phyloP scores from a whole-genome alignment of 2,888 invertebrate genomes.

The Drosophila seclusa region DNA sequence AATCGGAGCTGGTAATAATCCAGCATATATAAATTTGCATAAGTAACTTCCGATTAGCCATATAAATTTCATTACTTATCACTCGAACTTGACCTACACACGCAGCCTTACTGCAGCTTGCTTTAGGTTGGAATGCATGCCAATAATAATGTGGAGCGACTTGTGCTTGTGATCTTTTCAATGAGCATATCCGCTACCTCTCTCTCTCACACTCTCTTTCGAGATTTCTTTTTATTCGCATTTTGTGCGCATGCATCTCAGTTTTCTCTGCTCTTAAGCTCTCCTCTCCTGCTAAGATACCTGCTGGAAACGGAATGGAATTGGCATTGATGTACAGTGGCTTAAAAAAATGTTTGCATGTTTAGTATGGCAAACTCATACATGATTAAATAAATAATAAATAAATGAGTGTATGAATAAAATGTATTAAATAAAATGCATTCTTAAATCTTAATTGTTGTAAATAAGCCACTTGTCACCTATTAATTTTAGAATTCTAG shows the following conservation, averaged over 20 bases:
- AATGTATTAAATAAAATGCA: neutral
- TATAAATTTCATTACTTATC: slow-evolving; percentile 22
- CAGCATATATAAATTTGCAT: neutral
- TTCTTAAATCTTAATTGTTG: neutral
- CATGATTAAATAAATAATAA: neutral
- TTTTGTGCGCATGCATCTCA: slow-evolving; percentile 15
- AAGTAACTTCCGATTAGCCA: slow-evolving; percentile 38
- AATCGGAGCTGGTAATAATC: slow-evolving; percentile 31
- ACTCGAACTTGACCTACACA: slow-evolving; percentile 56
- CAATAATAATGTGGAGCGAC: slow-evolving; percentile 30
- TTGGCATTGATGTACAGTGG: slow-evolving; percentile 31
- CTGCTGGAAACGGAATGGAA: slow-evolving; percentile 22
- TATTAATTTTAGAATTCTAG: neutral
- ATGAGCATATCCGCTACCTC: slow-evolving; percentile 35
- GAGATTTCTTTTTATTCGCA: slow-evolving; percentile 14
- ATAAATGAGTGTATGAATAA: neutral
- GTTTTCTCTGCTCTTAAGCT: slow-evolving; percentile 21
- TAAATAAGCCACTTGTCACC: neutral
- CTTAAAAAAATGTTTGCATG: neutral
- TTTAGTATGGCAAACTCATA: neutral
- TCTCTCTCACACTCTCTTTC: neutral
- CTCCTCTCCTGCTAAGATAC: slow-evolving; percentile 4
- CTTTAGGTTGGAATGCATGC: slow-evolving; percentile 7
- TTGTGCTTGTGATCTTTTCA: slow-evolving; percentile 32
- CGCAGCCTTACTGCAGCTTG: slow-evolving; percentile 11